Base-by-base conservation (phyloP, 1,140 invertebrate genomes). In the Gyrodactylus salaris region DNA sequence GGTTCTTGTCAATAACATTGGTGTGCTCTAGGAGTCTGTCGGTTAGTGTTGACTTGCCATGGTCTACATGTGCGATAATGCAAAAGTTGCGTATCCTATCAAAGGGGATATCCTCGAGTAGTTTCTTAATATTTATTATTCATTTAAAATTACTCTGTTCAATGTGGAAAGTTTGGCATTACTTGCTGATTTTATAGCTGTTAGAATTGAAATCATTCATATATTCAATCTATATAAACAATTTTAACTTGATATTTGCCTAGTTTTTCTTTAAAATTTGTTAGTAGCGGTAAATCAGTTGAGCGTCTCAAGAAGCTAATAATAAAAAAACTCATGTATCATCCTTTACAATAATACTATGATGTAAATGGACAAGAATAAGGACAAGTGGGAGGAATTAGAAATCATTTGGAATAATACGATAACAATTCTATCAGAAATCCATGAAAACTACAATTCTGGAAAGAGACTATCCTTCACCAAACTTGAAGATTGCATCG, bases 61-160 rank as follows among this genome's bases (percentile, higher is more conserved):
- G 92, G 81, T 97, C 93, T 20, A 97, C 87, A 82, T 97, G 93
- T 27, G 93, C 93, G 74, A 96, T 89, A 76, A 97, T 95, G 80
- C 89, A 87, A 78, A 96, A 94, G 80, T 94, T 95, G 68, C 91
- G 82, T 27, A 93, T 91, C 75, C 26, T 71, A 54, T 54, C 34
- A 54, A 54, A 16, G 7, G 7, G 7, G n/a, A 54, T 7, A 54
- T n/a, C n/a, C n/a, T 54, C 34, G n/a, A 54, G 34, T 16, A 54
- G 34, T 16, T n/a, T 54, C 34, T 54, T 16, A 54, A 54, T n/a
- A n/a, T n/a, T n/a, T n/a, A n/a, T n/a, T n/a, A n/a, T n/a, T n/a
- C n/a, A n/a, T n/a, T n/a, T n/a, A n/a, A n/a, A n/a, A n/a, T n/a
- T n/a, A n/a, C n/a, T n/a, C n/a, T n/a, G n/a, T n/a, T n/a, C n/a